phyloP scores from a whole-genome alignment of 2,888 invertebrate species.

The Cantharis lateralis region DNA sequence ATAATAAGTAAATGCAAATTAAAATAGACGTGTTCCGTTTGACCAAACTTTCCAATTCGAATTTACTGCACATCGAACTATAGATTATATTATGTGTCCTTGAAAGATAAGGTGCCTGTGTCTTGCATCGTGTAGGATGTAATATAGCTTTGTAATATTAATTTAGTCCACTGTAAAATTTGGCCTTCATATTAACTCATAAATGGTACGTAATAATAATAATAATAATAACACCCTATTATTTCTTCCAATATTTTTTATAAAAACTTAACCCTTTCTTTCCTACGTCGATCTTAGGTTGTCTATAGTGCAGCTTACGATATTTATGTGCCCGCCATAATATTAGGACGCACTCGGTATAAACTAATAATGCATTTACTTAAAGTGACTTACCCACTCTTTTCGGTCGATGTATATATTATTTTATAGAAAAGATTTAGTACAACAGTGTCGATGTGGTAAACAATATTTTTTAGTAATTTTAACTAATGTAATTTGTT shows the following conservation, averaged over 20 bases:
- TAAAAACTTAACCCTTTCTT: neutral
- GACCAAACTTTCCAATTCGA: slow-evolving; percentile 29
- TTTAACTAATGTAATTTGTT: neutral
- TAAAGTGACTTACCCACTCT: neutral
- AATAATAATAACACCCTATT: slow-evolving; percentile 9
- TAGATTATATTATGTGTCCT: slow-evolving; percentile 24
- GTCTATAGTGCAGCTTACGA: neutral
- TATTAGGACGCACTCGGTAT: neutral
- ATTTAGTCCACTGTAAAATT: slow-evolving; percentile 15
- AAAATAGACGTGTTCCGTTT: slow-evolving; percentile 14
- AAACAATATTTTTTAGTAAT: neutral
- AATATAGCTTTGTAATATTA: slow-evolving; percentile 17
- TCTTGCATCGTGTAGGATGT: slow-evolving; percentile 22
- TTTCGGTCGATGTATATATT: neutral
- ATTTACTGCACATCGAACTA: slow-evolving; percentile 32
- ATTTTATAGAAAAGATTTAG: neutral
- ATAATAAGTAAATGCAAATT: slow-evolving; percentile 20
- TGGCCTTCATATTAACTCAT: slow-evolving; percentile 18
- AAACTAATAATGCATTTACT: neutral
- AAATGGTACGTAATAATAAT: neutral
- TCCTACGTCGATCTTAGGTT: neutral
- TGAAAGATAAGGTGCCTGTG: slow-evolving; percentile 26
- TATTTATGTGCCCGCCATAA: neutral
- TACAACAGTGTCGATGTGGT: neutral
- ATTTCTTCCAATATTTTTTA: slow-evolving; percentile 18